Conservation (phyloP, 2,113 vertebrate species). For the Typhlomys cinereus region DNA sequence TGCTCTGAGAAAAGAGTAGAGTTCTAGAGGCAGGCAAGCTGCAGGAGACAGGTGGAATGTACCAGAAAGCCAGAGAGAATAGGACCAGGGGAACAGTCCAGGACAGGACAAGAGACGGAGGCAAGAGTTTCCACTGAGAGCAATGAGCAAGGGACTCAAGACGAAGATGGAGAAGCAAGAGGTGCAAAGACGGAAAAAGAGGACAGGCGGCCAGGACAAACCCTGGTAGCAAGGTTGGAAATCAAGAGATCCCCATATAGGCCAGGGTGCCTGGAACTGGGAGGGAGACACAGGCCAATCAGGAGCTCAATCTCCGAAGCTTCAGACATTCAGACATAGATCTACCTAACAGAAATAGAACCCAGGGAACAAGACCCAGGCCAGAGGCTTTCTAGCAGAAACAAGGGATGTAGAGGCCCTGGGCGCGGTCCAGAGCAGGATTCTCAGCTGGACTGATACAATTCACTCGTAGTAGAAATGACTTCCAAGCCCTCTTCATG, state of each 20-base stretch:
- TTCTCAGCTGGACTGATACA: background rate
- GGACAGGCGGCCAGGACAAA: no score
- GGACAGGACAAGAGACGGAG: background rate
- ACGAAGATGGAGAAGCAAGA: background rate
- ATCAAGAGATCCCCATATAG: background rate
- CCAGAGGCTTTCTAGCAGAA: background rate
- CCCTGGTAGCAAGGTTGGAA: no score
- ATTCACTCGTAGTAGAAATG: background rate
- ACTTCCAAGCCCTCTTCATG: background rate
- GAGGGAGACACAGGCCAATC: background rate
- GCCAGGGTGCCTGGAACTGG: background rate
- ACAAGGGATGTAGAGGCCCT: background rate
- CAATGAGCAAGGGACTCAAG: background rate
- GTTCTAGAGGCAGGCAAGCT: background rate
- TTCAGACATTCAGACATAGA: background rate
- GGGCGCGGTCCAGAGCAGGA: background rate
- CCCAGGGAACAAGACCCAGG: fast-evolving
- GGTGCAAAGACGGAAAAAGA: background rate
- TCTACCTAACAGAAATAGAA: background rate
- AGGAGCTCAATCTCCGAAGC: background rate
- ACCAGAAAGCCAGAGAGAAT: background rate
- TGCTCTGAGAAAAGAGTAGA: background rate
- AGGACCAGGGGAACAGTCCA: no score
- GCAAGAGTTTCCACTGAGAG: background rate
- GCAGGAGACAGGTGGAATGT: background rate